phyloP scores from a whole-genome alignment of 2,797 vertebrate species.

The Yasuhikotakia modesta region DNA sequence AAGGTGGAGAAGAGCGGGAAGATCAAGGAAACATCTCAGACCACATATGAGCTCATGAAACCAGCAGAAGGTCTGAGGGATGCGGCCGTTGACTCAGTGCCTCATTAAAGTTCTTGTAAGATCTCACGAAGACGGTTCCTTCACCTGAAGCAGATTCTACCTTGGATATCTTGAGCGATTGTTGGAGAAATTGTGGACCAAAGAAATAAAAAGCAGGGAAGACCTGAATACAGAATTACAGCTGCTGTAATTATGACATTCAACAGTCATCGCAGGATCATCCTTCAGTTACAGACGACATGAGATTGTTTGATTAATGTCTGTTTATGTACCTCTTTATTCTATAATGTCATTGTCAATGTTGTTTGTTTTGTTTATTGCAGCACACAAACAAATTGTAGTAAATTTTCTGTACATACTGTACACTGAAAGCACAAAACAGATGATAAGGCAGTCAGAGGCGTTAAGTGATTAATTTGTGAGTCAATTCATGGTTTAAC shows the following conservation, averaged over 20 bases:
- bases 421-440: conserved; percentile 15
- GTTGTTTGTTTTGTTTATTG: neutral
- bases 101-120: conserved; percentile 23
- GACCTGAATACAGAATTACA: conserved; percentile 32
- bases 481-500: neutral
- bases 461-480: neutral
- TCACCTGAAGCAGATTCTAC: neutral
- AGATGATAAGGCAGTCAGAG: neutral
- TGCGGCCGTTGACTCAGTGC: conserved; percentile 62
- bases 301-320: neutral
- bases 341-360: conserved; percentile 5
- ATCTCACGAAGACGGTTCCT: neutral
- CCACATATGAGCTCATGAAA: conserved; percentile 78
- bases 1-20: conserved; percentile 80
- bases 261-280: neutral
- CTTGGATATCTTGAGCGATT: conserved; percentile 9
- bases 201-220: conserved; percentile 36
- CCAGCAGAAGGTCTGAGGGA: conserved; percentile 70
- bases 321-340: neutral
- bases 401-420: conserved; percentile 5
- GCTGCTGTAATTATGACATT: conserved; percentile 20
- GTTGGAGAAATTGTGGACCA: conserved; percentile 34
- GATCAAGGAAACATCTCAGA: conserved; percentile 75
- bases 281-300: neutral
- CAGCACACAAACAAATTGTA: conserved; percentile 14